Base-by-base conservation (phyloP, 2,113 vertebrate genomes). In the Triplophysa dalaica region DNA sequence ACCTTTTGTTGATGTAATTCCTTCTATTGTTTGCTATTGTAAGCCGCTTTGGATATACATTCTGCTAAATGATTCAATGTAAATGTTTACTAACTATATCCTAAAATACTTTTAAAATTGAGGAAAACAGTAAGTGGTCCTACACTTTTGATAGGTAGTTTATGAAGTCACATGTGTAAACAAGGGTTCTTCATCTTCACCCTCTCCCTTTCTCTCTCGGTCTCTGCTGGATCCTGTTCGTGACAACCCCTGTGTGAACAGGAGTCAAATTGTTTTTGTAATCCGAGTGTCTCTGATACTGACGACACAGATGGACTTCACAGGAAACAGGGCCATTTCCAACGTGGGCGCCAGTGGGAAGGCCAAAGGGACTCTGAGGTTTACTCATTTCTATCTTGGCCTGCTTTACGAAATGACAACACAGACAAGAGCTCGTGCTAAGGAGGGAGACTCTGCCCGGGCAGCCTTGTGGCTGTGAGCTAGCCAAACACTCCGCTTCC, bases 381-480 rank as follows among this genome's bases (percentile, higher is more conserved):
- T 64, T 50, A 33, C 74, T 52, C 17, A 33, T 65, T 64, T 64
- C 60, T 65, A 43, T 24, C 80, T 67, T 69, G 73, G 90, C 84
- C 84, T 81, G 58, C 56, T 83, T 82, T 86, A 84, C 86, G 82
- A 81, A 29, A 60, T 24, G 58, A 64, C 77, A 77, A 66, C 69
- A 60, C 19, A 85, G 81, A 88, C 83, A 86, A 87, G 89, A 90
- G 89, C 88, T 87, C 83, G 75, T 81, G 82, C 84, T 84, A 87
- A 86, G 78, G 61, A 50, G 74, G 83, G 68, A 87, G 78, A 86
- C 87, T 85, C 75, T 85, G 85, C 83, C 85, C 69, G 76, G 78
- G 84, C 33, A 80, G 76, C 78, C 83, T 52, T 66, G 85, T 85
- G 87, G 84, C 63, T 74, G 50, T 17, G 26, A 65, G 43, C 68